Evolutionary conservation across 2,113 vertebrate genomes (phyloP), one percentile per base, ranked within the genome.

Genomic region (Ptyas mucosa): DNA sequence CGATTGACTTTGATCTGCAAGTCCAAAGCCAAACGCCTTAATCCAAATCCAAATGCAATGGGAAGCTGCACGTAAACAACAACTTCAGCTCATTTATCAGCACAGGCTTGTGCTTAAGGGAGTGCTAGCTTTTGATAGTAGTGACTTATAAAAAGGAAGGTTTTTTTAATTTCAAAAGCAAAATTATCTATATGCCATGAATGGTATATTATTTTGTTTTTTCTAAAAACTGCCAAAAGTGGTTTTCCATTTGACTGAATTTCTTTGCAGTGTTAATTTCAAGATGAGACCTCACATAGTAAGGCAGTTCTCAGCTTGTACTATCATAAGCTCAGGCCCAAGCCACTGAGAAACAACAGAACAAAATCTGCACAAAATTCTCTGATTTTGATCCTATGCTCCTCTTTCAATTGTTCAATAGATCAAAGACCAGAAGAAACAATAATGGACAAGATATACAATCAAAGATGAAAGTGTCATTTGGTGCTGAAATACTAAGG

Each of bases 281-380:
- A 90, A 91, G 54, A 55, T 46, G 51, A 26, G 29, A 29, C 46
- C 21, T 93, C 23, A n/a, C 1, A 49, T 69, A 90, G 85, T 86
- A 14, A 24, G 5, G 29, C 1, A 86, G 46, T 9, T 90, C n/a
- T 57, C n/a, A 51, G 26, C 34, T 49, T 51, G 94, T 93, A 92
- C 93, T 87, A 88, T 88, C 92, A 88, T 94, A 87, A 0, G 0
- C 2, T 57, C 6, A 57, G 34, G 53, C 54, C 51, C 88, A 88
- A 29, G 94, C 91, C 92, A 46, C 89, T 93, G 94, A 85, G 93
- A 92, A 95, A 92, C 0, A 86, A 54, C 26, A 95, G 94, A 91
- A 34, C 90, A 86, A 87, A 39, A 43, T 43, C n/a, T 81, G 75
- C 75, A 81, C 21, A 18, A 52, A n/a, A n/a, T 39, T 10, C 29